Percentiles rank a stretch among this genome's conserved stretches.
Evolutionary conservation across 2,888 invertebrate species (phyloP).

Genomic region (Therioaphis trifolii): DNA sequence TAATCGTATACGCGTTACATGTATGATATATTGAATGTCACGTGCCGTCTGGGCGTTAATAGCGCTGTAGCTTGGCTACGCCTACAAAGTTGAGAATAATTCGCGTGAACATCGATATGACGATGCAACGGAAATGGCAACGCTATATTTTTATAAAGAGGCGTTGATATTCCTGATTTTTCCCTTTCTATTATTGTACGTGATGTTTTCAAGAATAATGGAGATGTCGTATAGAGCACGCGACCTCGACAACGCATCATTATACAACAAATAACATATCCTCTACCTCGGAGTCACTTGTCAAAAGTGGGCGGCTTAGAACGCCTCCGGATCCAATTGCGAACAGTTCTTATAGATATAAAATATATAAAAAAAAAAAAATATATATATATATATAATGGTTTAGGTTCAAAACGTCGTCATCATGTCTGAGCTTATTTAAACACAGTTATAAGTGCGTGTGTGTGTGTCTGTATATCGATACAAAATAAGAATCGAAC

Average conservation of each 20-base stretch:
- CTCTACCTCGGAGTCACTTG: constrained; percentile 58
- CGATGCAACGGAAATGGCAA: constrained; percentile 45
- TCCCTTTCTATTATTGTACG: constrained; percentile 46
- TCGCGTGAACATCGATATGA: constrained; percentile 48
- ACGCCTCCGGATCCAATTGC: constrained; percentile 60
- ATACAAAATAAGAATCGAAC: background rate
- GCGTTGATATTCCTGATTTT: constrained; percentile 44
- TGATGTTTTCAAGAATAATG: constrained; percentile 60
- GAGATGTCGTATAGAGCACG: constrained; percentile 58
- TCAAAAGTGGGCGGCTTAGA: constrained; percentile 60
- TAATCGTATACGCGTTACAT: background rate
- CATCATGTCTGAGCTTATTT: constrained; percentile 46
- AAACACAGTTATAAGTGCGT: constrained; percentile 16
- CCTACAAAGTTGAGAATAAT: constrained; percentile 42
- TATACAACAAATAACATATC: constrained; percentile 59
- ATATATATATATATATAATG: background rate
- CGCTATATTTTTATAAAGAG: constrained; percentile 34
- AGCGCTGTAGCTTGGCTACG: constrained; percentile 13
- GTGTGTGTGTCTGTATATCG: background rate
- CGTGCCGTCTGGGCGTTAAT: constrained; percentile 59
- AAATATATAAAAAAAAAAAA: too few species aligned
- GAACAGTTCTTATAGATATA: constrained; percentile 1
- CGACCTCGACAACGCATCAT: constrained; percentile 60
- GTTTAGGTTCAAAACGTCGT: constrained; percentile 40
- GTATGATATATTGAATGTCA: constrained; percentile 38